Evolutionary conservation across 2,888 invertebrate species (phyloP).

Genomic region (Beris chalybata): DNA sequence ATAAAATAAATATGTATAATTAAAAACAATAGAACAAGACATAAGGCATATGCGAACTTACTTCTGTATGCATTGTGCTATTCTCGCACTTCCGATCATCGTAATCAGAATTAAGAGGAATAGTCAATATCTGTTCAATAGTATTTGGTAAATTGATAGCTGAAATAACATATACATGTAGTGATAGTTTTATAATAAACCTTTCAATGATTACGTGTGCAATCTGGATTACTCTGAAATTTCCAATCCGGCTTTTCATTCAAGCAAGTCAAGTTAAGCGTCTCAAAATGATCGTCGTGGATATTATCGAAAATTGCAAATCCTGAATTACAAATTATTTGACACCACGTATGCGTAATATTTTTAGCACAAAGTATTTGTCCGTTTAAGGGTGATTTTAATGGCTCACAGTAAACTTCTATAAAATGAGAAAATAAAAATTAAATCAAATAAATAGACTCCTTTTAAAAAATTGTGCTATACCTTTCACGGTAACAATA

Average conservation of each 20-base stretch:
- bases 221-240: slow-evolving; percentile 59
- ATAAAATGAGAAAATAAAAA: slow-evolving; percentile 36
- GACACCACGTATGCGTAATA: slow-evolving; percentile 58
- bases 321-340: slow-evolving; percentile 63
- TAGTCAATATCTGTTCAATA: slow-evolving; percentile 57
- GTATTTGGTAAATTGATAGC: slow-evolving; percentile 58
- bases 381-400: slow-evolving; percentile 58
- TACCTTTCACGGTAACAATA: slow-evolving; percentile 64
- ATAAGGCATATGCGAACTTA: slow-evolving; percentile 15
- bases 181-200: too few species aligned
- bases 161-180: slow-evolving; percentile 40
- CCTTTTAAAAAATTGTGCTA: slow-evolving; percentile 16
- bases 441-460: too few species aligned
- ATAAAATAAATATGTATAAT: slow-evolving; percentile 7
- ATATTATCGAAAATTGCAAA: slow-evolving; percentile 58
- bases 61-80: slow-evolving; percentile 23
- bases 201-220: slow-evolving; percentile 55
- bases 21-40: background rate
- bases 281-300: slow-evolving; percentile 51
- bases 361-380: slow-evolving; percentile 56
- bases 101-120: slow-evolving; percentile 54
- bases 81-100: slow-evolving; percentile 54
- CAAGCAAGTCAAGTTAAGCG: slow-evolving; percentile 48
- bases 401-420: slow-evolving; percentile 53
- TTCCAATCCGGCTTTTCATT: slow-evolving; percentile 53